Evolutionary conservation across 2,888 invertebrate species (phyloP), one percentile per base, ranked within the genome.

Genomic region (Eilema depressum): DNA sequence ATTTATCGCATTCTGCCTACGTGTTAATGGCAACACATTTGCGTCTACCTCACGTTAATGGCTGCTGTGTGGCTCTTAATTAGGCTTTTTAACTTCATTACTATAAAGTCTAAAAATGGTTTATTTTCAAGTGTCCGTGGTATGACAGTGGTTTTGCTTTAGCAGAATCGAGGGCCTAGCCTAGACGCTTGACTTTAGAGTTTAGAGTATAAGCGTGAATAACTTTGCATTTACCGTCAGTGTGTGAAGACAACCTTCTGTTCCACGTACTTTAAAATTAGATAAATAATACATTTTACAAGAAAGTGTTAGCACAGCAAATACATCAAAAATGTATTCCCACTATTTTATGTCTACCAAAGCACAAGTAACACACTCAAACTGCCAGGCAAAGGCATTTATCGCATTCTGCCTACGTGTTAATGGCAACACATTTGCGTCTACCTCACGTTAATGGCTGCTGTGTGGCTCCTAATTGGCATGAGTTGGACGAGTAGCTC

Each of bases 391-490:
- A 11, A 56, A 77, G 33, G 25, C 66, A 77, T 68, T 74, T 75
- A 81, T 74, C 75, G 66, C 63, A 47, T 73, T 70, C 73, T 59
- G 69, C 67, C 63, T 63, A 70, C 63, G 79, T 81, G 81, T 71
- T 81, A 81, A 81, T 81, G 65, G 71, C 76, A 76, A 73, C 78
- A 72, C 65, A 76, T 81, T 81, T 78, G 70, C 67, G 71, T 78
- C 69, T 75, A 75, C 74, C 75, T 72, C 67, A 12, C 63, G 76
- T 78, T 86, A 85, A 86, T 83, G 65, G 75, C 37, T 65, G 72
- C 76, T 77, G 71, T 75, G 79, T 75, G 78, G 70, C 77, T 74
- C 56, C 77, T 85, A 86, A 86, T 86, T 85, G 79, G 66, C 70
- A 56, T 53, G 59, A 75, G 65, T 76, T 66, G 65, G 61, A 61